These are phyloP conservation scores for Melieria crassipennis DNA, from an alignment of 2,888 invertebrate species.

Conservation along the genomic window DNA sequence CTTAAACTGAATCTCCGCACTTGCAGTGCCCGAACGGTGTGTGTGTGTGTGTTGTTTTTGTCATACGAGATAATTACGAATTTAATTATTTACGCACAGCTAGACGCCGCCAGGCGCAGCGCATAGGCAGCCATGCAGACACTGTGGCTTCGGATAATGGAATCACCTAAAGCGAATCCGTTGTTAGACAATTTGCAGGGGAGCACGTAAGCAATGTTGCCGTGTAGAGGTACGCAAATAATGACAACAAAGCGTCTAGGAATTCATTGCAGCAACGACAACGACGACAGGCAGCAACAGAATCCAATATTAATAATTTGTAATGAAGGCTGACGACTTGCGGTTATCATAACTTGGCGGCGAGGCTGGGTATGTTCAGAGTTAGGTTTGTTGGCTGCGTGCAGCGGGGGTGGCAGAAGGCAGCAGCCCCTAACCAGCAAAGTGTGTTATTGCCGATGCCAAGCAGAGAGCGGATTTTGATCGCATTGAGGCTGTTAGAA, in stretches of 20 bases:
- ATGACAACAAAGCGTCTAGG: slow-evolving; percentile 14
- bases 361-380: too few relatives aligned
- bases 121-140: too few relatives aligned
- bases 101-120: background rate
- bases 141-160: too few relatives aligned
- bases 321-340: slow-evolving; percentile 44
- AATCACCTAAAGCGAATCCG: too few relatives aligned
- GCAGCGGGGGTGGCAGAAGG: too few relatives aligned
- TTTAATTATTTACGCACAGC: slow-evolving; percentile 47
- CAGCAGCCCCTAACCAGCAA: too few relatives aligned
- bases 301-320: slow-evolving; percentile 53
- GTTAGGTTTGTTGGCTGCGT: too few relatives aligned
- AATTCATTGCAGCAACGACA: slow-evolving; percentile 4
- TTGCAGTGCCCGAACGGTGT: slow-evolving; percentile 18
- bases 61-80: slow-evolving; percentile 46
- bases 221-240: slow-evolving; percentile 9
- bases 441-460: too few relatives aligned
- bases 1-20: slow-evolving; percentile 9
- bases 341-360: slow-evolving; percentile 22
- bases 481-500: too few relatives aligned
- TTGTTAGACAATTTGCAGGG: background rate
- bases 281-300: slow-evolving; percentile 32
- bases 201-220: background rate
- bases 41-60: slow-evolving; percentile 33
- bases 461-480: too few relatives aligned